phyloP scores from a whole-genome alignment of 2,113 vertebrate genomes.

The Globicephala melas region DNA sequence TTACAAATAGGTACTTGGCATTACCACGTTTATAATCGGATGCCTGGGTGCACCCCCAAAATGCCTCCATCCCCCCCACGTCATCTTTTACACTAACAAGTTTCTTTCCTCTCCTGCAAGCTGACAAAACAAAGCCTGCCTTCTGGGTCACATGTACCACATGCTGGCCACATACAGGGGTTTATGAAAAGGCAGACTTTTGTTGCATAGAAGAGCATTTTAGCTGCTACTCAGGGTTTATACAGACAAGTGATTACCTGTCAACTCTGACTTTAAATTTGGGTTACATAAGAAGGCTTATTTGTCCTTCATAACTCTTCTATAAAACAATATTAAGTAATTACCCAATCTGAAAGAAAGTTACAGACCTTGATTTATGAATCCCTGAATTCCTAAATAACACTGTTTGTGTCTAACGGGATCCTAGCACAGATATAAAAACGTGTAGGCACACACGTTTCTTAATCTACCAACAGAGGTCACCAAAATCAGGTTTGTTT shows the following conservation, averaged over 20 bases:
- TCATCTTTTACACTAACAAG: background rate
- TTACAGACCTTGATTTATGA: background rate
- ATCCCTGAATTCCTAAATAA: constrained; percentile 10
- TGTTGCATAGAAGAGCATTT: background rate
- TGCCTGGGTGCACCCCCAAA: background rate
- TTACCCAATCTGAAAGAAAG: constrained; percentile 30
- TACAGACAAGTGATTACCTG: background rate
- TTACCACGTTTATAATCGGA: background rate
- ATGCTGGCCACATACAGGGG: constrained; percentile 20
- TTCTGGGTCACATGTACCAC: constrained; percentile 24
- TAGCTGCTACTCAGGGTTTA: background rate
- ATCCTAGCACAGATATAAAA: background rate
- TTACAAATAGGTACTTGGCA: background rate
- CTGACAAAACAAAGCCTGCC: constrained; percentile 43
- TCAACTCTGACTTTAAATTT: constrained; percentile 3
- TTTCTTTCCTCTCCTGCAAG: background rate
- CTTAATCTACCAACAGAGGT: background rate
- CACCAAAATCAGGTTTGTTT: constrained; percentile 19
- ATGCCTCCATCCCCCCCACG: background rate
- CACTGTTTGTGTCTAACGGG: background rate
- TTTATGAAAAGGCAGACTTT: constrained; percentile 31
- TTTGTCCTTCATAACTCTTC: background rate
- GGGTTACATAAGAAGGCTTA: background rate
- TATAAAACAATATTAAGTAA: background rate
- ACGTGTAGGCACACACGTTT: background rate